A percentile compares a stretch with the other conserved stretches of the same genome.
Conservation (phyloP, 2,113 vertebrate genomes). For the Plotosus lineatus region DNA sequence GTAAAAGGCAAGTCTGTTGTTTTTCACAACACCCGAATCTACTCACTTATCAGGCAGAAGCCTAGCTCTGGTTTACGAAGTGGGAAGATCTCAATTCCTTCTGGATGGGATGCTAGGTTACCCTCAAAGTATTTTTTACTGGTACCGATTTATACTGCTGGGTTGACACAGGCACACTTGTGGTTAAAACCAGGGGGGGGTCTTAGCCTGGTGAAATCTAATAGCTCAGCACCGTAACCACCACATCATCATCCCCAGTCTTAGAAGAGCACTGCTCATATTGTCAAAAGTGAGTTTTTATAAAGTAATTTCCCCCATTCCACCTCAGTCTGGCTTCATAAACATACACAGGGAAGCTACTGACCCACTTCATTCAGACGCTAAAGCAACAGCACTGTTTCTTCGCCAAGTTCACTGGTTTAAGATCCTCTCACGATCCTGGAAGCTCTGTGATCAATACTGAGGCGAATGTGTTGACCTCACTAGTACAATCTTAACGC, state of each 20-base stretch:
- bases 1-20: no score
- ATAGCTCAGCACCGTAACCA: no score
- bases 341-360: conserved; percentile 30
- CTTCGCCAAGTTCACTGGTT: conserved; percentile 44
- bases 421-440: conserved; percentile 68
- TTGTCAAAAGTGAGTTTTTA: background rate
- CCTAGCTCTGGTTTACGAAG: no score
- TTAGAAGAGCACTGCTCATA: background rate
- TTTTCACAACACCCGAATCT: no score
- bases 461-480: conserved; percentile 6
- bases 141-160: no score
- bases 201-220: no score
- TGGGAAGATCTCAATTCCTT: no score
- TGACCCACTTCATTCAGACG: conserved; percentile 30
- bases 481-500: background rate
- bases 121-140: no score
- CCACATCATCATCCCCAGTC: background rate
- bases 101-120: no score
- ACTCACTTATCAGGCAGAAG: no score
- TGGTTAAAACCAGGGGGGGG: no score
- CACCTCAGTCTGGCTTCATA: conserved; percentile 26
- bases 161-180: no score
- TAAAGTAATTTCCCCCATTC: conserved; percentile 24
- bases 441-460: conserved; percentile 44
- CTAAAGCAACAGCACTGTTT: conserved; percentile 17